phyloP scores from a whole-genome alignment of 1,140 invertebrate genomes.

The Steinernema feltiae region DNA sequence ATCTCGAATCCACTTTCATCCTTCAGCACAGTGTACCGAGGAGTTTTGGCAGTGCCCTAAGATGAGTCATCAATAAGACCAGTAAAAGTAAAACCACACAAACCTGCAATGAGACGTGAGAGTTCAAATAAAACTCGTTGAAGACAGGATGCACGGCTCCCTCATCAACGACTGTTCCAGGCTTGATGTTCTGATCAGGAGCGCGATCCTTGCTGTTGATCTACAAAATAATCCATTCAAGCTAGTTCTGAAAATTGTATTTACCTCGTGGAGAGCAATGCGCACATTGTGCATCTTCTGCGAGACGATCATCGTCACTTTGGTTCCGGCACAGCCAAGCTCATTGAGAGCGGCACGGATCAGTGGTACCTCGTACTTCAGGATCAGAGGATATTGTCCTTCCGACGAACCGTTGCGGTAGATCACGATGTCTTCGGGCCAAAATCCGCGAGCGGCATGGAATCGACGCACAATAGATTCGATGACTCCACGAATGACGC shows the following conservation, averaged over 20 bases:
- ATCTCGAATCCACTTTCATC: constrained; percentile 25
- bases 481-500: constrained; percentile 20
- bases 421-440: constrained; percentile 28
- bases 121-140: constrained; percentile 38
- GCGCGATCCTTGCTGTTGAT: constrained; percentile 19
- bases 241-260: constrained; percentile 11
- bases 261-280: constrained; percentile 24
- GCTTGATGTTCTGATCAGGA: constrained; percentile 32
- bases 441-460: background rate
- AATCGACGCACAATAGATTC: constrained; percentile 18
- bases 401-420: constrained; percentile 34
- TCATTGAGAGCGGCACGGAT: constrained; percentile 11
- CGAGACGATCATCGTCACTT: constrained; percentile 33
- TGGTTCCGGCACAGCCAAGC: background rate
- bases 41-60: constrained; percentile 31
- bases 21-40: constrained; percentile 27
- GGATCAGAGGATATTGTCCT: constrained; percentile 27
- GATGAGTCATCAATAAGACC: background rate
- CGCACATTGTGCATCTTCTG: constrained; percentile 35
- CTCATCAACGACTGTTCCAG: constrained; percentile 29
- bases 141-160: constrained; percentile 20
- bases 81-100: background rate
- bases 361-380: constrained; percentile 28
- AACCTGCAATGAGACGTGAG: constrained; percentile 32
- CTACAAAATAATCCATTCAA: too few relatives aligned